These are phyloP conservation scores for Oreochromis niloticus DNA, from an alignment of 2,113 vertebrate genomes.

Conservation along the genomic window DNA sequence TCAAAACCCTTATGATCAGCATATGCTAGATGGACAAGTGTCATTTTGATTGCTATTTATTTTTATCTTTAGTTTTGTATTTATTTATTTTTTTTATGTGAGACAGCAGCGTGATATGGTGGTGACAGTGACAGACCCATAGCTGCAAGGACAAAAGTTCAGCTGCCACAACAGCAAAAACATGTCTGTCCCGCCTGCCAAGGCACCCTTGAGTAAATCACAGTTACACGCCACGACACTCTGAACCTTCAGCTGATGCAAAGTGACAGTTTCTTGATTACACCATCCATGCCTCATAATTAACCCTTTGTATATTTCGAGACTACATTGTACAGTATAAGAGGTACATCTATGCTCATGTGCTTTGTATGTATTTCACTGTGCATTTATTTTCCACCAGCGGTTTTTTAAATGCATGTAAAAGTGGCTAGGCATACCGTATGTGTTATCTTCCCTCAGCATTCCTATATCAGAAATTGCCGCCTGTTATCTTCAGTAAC, in stretches of 20 bases:
- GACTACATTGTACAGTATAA: not conserved
- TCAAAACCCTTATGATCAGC: not conserved
- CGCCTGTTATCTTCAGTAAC: not conserved
- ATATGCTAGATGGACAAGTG: not conserved
- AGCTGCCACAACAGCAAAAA: constrained; percentile 27
- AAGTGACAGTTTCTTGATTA: constrained; percentile 1
- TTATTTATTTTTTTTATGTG: not conserved
- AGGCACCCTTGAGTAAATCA: not conserved
- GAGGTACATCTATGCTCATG: not conserved
- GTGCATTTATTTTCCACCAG: not conserved
- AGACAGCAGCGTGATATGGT: constrained; percentile 4
- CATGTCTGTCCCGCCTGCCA: not conserved
- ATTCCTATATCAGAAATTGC: not conserved
- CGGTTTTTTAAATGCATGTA: not conserved
- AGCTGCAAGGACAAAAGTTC: constrained; percentile 28
- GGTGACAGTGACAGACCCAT: not conserved
- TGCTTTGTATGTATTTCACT: not conserved
- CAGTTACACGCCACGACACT: not conserved
- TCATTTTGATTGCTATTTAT: not conserved
- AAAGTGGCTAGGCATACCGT: not conserved
- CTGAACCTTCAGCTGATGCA: not conserved
- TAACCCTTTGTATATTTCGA: not conserved
- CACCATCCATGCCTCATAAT: not conserved
- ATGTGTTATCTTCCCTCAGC: not conserved
- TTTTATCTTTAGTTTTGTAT: not conserved